Conservation (phyloP, 2,797 vertebrate genomes). For the Ceryle rudis region DNA sequence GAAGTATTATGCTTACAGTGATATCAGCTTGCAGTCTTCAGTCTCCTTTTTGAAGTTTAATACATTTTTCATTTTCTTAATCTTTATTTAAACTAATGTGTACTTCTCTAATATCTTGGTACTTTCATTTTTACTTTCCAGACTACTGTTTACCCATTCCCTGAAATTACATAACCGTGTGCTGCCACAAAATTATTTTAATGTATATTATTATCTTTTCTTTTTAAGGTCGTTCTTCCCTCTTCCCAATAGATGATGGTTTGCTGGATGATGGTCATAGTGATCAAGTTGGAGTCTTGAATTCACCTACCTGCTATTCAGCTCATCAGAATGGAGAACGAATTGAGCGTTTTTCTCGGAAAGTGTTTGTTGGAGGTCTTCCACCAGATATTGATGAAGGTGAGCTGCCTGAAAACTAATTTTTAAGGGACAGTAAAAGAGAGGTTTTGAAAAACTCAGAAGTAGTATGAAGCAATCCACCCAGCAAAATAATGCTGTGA, state of each 20-base stretch:
- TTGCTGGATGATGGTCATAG: conserved; percentile 93
- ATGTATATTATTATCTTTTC: conserved; percentile 35
- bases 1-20: not conserved
- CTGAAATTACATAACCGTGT: not conserved
- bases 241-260: conserved; percentile 96
- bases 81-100: conserved; percentile 6
- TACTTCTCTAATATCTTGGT: not conserved
- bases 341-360: conserved; percentile 96
- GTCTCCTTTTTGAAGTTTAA: conserved; percentile 7
- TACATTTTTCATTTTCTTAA: not conserved
- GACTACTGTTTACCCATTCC: not conserved
- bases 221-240: conserved; percentile 92
- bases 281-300: conserved; percentile 92
- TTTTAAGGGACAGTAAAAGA: not conserved
- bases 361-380: conserved; percentile 97
- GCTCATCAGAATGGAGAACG: conserved; percentile 95
- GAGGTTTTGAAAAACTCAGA: not conserved
- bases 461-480: not conserved
- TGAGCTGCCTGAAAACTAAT: conserved; percentile 52
- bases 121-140: not conserved
- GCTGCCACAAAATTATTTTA: not conserved
- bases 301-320: conserved; percentile 90
- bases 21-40: not conserved
- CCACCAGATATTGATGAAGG: conserved; percentile 99
- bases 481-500: not conserved